phyloP scores from a whole-genome alignment of 2,888 invertebrate species.

The Laothoe populi region DNA sequence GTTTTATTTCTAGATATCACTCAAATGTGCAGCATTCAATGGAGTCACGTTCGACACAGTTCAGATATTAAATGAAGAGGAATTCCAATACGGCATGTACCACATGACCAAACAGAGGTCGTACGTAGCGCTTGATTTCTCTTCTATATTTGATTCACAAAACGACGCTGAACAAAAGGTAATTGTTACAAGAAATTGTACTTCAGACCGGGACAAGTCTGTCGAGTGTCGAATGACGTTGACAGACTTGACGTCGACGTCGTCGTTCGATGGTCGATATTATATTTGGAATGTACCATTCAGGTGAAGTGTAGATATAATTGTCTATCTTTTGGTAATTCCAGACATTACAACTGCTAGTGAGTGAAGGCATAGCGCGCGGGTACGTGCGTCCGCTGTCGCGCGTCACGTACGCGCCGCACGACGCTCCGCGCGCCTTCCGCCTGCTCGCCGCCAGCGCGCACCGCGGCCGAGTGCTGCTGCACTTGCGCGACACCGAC shows the following conservation, averaged over 20 bases:
- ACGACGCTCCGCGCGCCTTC: slow-evolving; percentile 55
- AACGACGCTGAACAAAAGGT: slow-evolving; percentile 44
- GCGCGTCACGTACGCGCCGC: slow-evolving; percentile 49
- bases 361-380: slow-evolving; percentile 56
- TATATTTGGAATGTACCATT: too few relatives aligned
- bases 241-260: too few relatives aligned
- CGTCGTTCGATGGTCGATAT: neutral
- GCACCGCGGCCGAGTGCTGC: slow-evolving; percentile 61
- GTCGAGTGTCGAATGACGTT: too few relatives aligned
- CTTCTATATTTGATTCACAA: slow-evolving; percentile 44
- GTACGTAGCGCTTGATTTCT: slow-evolving; percentile 47
- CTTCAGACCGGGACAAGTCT: too few relatives aligned
- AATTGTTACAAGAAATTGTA: neutral
- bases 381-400: slow-evolving; percentile 63
- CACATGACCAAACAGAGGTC: slow-evolving; percentile 38
- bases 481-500: slow-evolving; percentile 41
- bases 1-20: slow-evolving; percentile 43
- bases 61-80: slow-evolving; percentile 46
- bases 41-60: slow-evolving; percentile 48
- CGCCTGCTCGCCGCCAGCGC: slow-evolving; percentile 53
- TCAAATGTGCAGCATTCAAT: slow-evolving; percentile 38
- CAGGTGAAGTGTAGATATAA: too few relatives aligned
- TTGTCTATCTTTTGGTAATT: slow-evolving; percentile 17
- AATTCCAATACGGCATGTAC: slow-evolving; percentile 48
- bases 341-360: slow-evolving; percentile 49